These are phyloP conservation scores for Seira ritae DNA, from an alignment of 2,888 invertebrate species.

Conservation along the genomic window DNA sequence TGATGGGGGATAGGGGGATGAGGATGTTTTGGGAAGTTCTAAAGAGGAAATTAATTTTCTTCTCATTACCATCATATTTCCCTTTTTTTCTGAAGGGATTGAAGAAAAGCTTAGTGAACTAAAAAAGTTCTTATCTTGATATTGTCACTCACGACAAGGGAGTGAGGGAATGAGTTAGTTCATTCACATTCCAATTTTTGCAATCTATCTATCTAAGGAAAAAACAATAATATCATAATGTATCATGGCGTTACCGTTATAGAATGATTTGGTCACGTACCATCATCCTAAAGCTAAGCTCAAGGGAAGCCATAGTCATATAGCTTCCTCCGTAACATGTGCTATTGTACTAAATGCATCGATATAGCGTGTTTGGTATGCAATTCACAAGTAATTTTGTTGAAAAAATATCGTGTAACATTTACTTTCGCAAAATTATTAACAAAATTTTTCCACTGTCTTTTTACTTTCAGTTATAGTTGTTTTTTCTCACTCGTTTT, in stretches of 20 bases:
- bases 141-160: neutral
- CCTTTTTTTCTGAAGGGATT: too few species aligned
- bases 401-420: neutral
- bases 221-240: too few species aligned
- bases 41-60: neutral
- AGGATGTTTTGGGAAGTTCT: too few species aligned
- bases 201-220: too few species aligned
- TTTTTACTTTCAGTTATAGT: neutral
- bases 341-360: too few species aligned
- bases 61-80: too few species aligned
- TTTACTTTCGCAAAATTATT: neutral
- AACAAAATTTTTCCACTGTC: neutral
- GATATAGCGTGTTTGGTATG: neutral
- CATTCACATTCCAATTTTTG: neutral
- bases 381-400: neutral
- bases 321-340: neutral
- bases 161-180: neutral
- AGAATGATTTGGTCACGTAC: neutral
- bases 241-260: too few species aligned
- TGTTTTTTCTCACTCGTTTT: neutral
- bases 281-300: neutral
- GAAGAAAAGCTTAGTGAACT: constrained; percentile 34
- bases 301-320: too few species aligned
- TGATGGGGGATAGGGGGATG: too few species aligned
- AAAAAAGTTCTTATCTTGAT: too few species aligned